These are phyloP conservation scores for Esox masquinongy DNA, from an alignment of 2,797 vertebrate genomes.

Conservation along the genomic window DNA sequence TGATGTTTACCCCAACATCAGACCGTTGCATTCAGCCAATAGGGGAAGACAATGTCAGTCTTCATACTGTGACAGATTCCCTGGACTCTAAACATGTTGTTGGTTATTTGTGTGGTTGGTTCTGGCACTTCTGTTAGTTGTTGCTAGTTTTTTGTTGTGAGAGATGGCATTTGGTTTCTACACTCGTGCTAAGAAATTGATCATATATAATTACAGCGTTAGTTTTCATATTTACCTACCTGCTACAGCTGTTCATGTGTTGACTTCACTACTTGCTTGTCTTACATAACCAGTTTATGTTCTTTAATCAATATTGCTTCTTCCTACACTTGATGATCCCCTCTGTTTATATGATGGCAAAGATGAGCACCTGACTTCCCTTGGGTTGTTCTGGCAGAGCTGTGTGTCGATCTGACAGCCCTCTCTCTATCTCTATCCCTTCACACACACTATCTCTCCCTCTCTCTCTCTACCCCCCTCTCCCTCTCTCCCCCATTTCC, in stretches of 20 bases:
- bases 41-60: conserved; percentile 24
- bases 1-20: background rate
- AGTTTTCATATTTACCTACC: background rate
- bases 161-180: background rate
- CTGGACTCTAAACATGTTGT: conserved; percentile 1
- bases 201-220: conserved; percentile 27
- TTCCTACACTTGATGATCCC: background rate
- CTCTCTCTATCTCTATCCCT: background rate
- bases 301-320: background rate
- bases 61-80: background rate
- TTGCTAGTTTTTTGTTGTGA: background rate
- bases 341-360: background rate
- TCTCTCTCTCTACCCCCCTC: background rate
- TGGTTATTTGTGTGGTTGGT: background rate
- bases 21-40: conserved; percentile 2
- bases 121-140: background rate
- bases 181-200: conserved; percentile 37
- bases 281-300: background rate
- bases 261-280: background rate
- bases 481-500: conserved; percentile 25
- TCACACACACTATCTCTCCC: background rate
- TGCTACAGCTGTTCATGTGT: background rate
- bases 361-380: background rate
- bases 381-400: background rate
- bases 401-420: background rate